These are phyloP conservation scores for Agapornis roseicollis DNA, from an alignment of 2,113 vertebrate species.

Conservation along the genomic window DNA sequence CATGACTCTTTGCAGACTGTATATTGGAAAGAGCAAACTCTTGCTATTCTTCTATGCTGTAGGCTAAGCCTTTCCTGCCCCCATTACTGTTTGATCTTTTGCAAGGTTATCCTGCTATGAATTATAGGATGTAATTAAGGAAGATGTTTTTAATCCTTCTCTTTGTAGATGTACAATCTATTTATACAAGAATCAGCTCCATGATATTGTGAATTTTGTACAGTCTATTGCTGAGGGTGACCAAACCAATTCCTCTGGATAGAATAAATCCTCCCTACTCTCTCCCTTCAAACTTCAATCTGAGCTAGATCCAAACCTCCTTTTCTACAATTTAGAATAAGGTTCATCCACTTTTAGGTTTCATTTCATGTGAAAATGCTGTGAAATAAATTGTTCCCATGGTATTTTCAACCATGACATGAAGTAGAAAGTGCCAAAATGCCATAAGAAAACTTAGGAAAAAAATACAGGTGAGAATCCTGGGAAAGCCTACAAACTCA, in stretches of 20 bases:
- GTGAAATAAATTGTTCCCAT: not conserved
- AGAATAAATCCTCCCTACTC: conserved; percentile 37
- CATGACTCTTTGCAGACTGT: not conserved
- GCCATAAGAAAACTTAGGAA: not conserved
- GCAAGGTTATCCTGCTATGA: conserved; percentile 44
- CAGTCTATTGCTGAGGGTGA: not conserved
- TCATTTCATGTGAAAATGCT: not conserved
- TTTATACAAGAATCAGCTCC: conserved; percentile 28
- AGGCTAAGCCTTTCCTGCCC: conserved; percentile 3
- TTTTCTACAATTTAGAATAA: not conserved
- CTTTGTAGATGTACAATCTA: conserved; percentile 50
- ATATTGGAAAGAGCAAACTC: not conserved
- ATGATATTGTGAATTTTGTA: conserved; percentile 15
- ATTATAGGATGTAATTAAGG: conserved; percentile 49
- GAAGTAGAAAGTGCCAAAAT: not conserved
- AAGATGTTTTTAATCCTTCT: conserved; percentile 37
- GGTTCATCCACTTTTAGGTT: not conserved
- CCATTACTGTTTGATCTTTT: conserved; percentile 27
- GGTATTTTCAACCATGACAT: not conserved
- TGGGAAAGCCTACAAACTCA: not conserved
- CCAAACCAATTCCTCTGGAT: conserved; percentile 25
- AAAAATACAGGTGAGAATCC: not conserved
- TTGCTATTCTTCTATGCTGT: not conserved
- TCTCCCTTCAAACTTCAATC: conserved; percentile 24
- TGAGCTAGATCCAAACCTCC: not conserved